Conservation (phyloP, 1,140 invertebrate species). For the Periplaneta americana region DNA sequence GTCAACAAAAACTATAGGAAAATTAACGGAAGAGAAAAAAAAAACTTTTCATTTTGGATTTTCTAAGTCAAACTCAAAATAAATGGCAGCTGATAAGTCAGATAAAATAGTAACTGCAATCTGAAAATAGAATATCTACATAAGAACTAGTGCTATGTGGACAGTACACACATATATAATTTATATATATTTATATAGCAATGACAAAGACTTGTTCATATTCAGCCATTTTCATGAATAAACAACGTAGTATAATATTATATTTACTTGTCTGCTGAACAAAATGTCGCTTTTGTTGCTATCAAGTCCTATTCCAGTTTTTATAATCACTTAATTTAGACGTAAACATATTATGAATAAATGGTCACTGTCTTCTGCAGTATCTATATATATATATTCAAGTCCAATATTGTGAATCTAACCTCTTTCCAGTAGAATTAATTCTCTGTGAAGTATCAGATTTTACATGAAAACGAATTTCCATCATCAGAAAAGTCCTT, state of each 20-base stretch:
- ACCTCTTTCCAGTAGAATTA: not conserved
- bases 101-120: too few species aligned
- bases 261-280: not conserved
- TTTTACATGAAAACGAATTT: not conserved
- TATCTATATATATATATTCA: not conserved
- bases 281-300: not conserved
- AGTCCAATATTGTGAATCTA: not conserved
- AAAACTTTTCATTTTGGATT: too few species aligned
- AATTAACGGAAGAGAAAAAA: not conserved
- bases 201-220: not conserved
- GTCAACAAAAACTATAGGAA: not conserved
- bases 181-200: not conserved
- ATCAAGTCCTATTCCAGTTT: not conserved
- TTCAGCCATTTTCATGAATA: not conserved
- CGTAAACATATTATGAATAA: not conserved
- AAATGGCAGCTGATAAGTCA: too few species aligned
- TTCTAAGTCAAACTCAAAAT: too few species aligned
- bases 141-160: not conserved
- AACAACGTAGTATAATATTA: not conserved
- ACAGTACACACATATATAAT: not conserved
- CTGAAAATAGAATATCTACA: not conserved
- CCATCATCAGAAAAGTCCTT: not conserved
- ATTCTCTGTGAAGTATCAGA: not conserved
- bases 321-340: too few species aligned
- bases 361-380: too few species aligned